These are phyloP conservation scores for Panagrolaimus sp. DNA, from an alignment of 1,140 invertebrate genomes.

Conservation along the genomic window DNA sequence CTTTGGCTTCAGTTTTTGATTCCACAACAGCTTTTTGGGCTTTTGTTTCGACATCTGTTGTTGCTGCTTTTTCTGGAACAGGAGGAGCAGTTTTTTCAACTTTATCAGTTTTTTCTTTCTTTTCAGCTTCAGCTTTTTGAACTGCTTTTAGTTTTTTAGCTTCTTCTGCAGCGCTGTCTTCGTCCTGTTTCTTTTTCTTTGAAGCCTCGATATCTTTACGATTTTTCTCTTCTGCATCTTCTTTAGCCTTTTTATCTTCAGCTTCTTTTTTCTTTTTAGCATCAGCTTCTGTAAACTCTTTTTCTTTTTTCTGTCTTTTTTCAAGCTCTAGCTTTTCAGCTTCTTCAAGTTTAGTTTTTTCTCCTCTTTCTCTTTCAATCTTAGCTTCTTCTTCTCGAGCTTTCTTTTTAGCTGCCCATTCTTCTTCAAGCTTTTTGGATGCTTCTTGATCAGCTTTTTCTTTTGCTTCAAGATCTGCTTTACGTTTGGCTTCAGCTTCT, in stretches of 20 bases:
- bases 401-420: background rate
- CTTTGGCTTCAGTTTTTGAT: too few species aligned
- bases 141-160: too few species aligned
- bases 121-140: too few species aligned
- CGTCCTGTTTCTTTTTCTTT: too few species aligned
- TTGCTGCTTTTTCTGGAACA: too few species aligned
- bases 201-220: too few species aligned
- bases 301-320: background rate
- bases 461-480: background rate
- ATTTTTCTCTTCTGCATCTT: too few species aligned
- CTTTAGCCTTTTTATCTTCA: background rate
- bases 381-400: background rate
- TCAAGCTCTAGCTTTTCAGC: background rate
- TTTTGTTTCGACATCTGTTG: too few species aligned
- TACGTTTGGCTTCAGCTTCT: background rate
- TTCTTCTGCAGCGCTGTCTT: too few species aligned
- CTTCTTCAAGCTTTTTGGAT: background rate
- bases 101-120: too few species aligned
- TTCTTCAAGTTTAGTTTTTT: slow-evolving; percentile 6
- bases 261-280: background rate
- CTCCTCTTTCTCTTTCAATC: background rate
- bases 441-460: background rate
- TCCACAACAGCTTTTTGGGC: too few species aligned
- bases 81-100: too few species aligned
- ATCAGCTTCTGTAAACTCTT: background rate